Conservation (phyloP, 2,888 invertebrate species). For the Muschampia plurimacula region DNA sequence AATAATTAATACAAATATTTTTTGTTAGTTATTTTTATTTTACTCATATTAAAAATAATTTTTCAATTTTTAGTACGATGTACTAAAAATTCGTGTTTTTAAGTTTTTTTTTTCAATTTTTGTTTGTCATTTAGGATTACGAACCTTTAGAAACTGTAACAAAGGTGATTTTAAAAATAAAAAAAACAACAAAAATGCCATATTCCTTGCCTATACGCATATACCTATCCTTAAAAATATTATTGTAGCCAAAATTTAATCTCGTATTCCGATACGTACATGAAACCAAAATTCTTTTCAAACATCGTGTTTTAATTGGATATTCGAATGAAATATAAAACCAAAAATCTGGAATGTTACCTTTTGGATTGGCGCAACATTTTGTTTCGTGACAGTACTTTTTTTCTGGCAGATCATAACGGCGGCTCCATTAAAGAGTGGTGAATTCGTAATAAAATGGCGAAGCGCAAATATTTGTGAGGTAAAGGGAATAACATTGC, state of each 20-base stretch:
- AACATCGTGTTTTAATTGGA: conserved; percentile 7
- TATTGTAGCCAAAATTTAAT: neutral
- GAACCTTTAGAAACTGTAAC: too few relatives aligned
- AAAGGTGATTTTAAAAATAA: neutral
- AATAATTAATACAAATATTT: too few relatives aligned
- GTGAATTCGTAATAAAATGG: neutral
- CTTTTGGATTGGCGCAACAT: neutral
- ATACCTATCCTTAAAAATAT: neutral
- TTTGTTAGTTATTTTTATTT: too few relatives aligned
- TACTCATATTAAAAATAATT: too few relatives aligned
- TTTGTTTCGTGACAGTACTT: conserved; percentile 1
- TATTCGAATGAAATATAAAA: conserved; percentile 6
- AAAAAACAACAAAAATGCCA: neutral
- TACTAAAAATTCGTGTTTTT: too few relatives aligned
- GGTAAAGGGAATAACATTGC: neutral
- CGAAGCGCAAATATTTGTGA: neutral
- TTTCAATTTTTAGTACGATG: too few relatives aligned
- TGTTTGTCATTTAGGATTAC: too few relatives aligned
- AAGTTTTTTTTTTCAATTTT: too few relatives aligned
- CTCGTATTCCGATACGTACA: neutral
- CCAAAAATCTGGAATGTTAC: neutral
- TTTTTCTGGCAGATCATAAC: conserved; percentile 11
- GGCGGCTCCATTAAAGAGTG: conserved; percentile 2
- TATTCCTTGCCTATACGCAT: neutral
- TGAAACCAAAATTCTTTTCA: conserved; percentile 3